Evolutionary conservation across 2,113 vertebrate species (phyloP).

Genomic region (Arothron firmamentum): DNA sequence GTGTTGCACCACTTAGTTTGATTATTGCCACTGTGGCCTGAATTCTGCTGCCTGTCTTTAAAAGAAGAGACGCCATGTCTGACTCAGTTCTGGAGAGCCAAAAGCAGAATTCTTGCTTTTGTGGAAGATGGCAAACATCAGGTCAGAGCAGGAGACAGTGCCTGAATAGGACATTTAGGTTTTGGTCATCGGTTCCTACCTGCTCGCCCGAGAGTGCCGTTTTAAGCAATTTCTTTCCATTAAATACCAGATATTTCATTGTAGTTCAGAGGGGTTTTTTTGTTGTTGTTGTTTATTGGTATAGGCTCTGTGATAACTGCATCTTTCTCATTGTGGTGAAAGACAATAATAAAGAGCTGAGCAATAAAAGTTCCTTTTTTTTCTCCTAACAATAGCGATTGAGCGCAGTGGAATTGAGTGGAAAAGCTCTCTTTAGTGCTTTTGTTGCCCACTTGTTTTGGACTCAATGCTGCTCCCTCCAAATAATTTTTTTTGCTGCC

Average conservation of each 20-base stretch:
- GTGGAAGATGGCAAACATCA: background rate
- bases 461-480: slow-evolving; percentile 32
- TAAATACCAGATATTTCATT: background rate
- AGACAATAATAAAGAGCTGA: slow-evolving; percentile 34
- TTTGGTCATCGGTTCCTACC: no score
- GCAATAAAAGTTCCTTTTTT: slow-evolving; percentile 38
- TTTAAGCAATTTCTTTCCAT: no score
- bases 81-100: slow-evolving; percentile 13
- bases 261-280: background rate
- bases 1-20: slow-evolving; percentile 39
- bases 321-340: slow-evolving; percentile 28
- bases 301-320: slow-evolving; percentile 22
- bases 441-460: slow-evolving; percentile 48
- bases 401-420: slow-evolving; percentile 35
- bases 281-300: slow-evolving; percentile 16
- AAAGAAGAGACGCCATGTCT: slow-evolving; percentile 26
- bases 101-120: slow-evolving; percentile 4
- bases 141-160: slow-evolving; percentile 31
- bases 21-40: slow-evolving; percentile 14
- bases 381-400: slow-evolving; percentile 18
- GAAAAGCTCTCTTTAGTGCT: slow-evolving; percentile 34
- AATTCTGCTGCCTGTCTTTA: slow-evolving; percentile 23
- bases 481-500: slow-evolving; percentile 26
- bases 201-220: no score
- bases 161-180: slow-evolving; percentile 5